A percentile compares a stretch with the other conserved stretches of the same genome.
Evolutionary conservation across 2,888 invertebrate genomes (phyloP).

Genomic region (Agonopterix heracliana): DNA sequence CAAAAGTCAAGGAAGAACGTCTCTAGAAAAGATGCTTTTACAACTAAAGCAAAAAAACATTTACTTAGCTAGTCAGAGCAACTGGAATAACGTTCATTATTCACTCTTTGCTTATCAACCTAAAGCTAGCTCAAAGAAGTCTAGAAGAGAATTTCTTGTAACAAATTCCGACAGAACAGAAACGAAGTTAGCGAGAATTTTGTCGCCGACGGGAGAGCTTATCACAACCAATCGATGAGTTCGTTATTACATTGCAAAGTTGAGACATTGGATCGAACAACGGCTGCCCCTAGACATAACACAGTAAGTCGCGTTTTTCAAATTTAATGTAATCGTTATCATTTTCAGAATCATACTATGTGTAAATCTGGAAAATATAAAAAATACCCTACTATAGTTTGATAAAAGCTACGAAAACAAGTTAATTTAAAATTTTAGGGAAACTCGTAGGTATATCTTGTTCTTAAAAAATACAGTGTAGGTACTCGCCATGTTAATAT

Average conservation of each 20-base stretch:
- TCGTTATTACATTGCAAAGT: constrained; percentile 19
- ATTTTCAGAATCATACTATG: too few species aligned
- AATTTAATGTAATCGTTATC: too few species aligned
- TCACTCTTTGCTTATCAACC: too few species aligned
- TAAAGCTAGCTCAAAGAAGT: too few species aligned
- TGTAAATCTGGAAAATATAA: neutral
- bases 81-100: neutral
- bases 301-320: too few species aligned
- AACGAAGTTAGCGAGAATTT: constrained; percentile 11
- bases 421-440: too few species aligned
- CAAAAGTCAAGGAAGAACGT: neutral
- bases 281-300: neutral
- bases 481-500: too few species aligned
- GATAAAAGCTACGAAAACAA: too few species aligned
- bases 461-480: too few species aligned
- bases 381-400: too few species aligned
- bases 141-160: constrained; percentile 2
- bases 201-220: constrained; percentile 14
- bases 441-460: too few species aligned
- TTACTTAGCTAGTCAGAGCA: neutral
- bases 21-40: neutral
- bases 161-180: constrained; percentile 9
- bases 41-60: neutral
- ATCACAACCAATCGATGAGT: constrained; percentile 19
- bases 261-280: constrained; percentile 5